Conservation (phyloP, 2,888 invertebrate genomes). For the Fragum fragum region DNA sequence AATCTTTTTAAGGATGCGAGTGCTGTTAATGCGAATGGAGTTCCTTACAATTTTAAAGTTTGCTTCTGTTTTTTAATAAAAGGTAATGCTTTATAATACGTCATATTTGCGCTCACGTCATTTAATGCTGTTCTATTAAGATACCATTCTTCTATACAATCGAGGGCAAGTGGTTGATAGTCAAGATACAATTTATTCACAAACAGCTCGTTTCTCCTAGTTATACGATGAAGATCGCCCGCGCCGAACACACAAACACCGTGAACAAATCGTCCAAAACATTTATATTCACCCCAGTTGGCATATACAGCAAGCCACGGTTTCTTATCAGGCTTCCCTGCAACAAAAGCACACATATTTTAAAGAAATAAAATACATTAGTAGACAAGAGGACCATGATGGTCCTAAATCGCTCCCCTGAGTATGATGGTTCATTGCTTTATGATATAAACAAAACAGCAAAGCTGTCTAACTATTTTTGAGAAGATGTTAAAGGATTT, state of each 20-base stretch:
- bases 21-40: no score
- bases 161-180: constrained; percentile 77
- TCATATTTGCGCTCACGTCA: constrained; percentile 28
- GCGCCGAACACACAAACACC: constrained; percentile 84
- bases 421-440: no score
- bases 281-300: constrained; percentile 78
- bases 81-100: constrained; percentile 63
- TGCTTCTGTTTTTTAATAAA: constrained; percentile 40
- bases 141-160: constrained; percentile 83
- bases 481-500: no score
- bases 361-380: no score
- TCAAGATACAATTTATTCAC: constrained; percentile 83
- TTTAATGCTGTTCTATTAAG: constrained; percentile 70
- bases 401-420: no score
- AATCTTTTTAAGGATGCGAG: no score
- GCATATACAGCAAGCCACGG: constrained; percentile 81
- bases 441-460: no score
- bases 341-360: no score
- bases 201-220: constrained; percentile 76
- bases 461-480: no score
- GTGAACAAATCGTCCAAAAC: constrained; percentile 78
- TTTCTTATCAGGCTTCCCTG: constrained; percentile 73
- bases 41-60: no score
- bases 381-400: no score
- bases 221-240: constrained; percentile 77